Conservation (phyloP, 2,797 vertebrate species). For the Leucoraja ocellata region DNA sequence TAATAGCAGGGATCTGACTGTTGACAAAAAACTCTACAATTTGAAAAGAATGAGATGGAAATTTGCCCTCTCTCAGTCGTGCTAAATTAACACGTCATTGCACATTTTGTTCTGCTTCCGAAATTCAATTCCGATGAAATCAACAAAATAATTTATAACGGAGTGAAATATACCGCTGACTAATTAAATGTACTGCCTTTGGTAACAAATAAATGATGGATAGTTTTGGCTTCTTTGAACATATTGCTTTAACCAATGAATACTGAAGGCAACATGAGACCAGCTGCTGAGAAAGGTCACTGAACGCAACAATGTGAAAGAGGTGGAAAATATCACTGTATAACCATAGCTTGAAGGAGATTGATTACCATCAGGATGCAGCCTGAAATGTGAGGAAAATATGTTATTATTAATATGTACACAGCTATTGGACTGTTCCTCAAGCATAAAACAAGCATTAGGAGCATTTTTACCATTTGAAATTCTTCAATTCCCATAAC, state of each 20-base stretch:
- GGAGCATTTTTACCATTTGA: no score
- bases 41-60: neutral
- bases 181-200: neutral
- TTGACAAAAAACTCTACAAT: neutral
- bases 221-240: neutral
- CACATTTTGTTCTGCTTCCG: no score
- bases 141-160: neutral
- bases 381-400: neutral
- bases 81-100: no score
- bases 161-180: neutral
- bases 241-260: neutral
- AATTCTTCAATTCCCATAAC: no score
- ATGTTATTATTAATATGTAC: neutral
- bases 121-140: neutral
- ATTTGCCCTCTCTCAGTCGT: no score
- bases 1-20: neutral
- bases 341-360: neutral
- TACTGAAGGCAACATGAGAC: neutral
- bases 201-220: neutral
- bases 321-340: neutral
- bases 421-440: neutral
- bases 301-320: neutral
- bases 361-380: neutral
- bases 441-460: no score
- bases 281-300: neutral